Conservation (phyloP, 2,888 invertebrate genomes). For the Frankliniella intonsa region DNA sequence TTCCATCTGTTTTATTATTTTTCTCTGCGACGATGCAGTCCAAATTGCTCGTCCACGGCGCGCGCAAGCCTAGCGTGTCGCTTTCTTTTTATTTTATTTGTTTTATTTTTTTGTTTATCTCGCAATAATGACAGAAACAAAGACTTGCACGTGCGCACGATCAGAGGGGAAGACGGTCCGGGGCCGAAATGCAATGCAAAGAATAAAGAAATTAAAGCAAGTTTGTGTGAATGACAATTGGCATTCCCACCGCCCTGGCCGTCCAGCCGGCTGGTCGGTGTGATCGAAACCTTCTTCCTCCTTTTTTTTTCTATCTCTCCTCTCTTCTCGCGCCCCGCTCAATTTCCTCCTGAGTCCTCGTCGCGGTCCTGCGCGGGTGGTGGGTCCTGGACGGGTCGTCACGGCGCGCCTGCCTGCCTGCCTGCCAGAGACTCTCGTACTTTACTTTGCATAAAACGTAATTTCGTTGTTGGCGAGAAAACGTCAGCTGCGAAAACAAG, state of each 20-base stretch:
- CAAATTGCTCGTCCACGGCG: too few relatives aligned
- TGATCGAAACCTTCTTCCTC: neutral
- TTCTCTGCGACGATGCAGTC: too few relatives aligned
- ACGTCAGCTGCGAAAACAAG: conserved; percentile 26
- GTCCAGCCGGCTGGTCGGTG: neutral
- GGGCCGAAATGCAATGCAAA: neutral
- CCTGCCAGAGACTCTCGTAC: neutral
- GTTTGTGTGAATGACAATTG: neutral
- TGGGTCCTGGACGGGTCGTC: too few relatives aligned
- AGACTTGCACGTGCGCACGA: too few relatives aligned
- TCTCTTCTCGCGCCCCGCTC: neutral
- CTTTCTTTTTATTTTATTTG: too few relatives aligned
- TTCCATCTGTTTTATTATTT: too few relatives aligned
- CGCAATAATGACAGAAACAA: too few relatives aligned
- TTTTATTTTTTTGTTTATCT: too few relatives aligned
- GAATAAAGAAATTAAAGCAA: neutral
- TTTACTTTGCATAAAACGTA: conserved; percentile 27
- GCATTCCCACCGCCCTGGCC: neutral
- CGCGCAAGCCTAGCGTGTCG: too few relatives aligned
- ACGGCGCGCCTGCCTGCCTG: too few relatives aligned
- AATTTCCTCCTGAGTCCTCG: conserved; percentile 2
- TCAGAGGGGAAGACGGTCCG: too few relatives aligned
- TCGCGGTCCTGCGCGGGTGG: too few relatives aligned
- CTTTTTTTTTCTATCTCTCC: neutral
- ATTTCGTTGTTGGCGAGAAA: conserved; percentile 26